Evolutionary conservation across 1,140 invertebrate genomes (phyloP), one percentile per base, ranked within the genome.

Genomic region (Tetramorium parvispinum): DNA sequence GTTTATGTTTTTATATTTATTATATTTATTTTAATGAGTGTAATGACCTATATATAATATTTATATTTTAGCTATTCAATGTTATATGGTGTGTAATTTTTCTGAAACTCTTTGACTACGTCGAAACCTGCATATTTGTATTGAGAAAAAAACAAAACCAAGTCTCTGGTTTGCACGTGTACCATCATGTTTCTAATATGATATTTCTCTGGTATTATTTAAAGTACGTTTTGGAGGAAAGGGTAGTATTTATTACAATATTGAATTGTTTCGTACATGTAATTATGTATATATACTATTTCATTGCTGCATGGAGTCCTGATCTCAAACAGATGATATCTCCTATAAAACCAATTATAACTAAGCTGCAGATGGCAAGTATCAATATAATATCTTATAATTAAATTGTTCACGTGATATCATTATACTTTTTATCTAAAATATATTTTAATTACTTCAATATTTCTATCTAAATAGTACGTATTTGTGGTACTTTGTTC

Each of bases 61-160:
- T 75, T 75, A 8, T 0, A 1, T 85, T 51, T 63, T 13, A 95
- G 93, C 37, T 95, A 21, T n/a, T 91, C 0, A 83, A 68, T 46
- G 85, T 89, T 3, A 89, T 91, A 11, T 94, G 95, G 85, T 94
- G 93, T 73, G 82, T 93, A 0, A 92, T 95, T 11, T 90, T 94
- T 75, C 73, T 96, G n/a, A 95, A 95, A 91, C 49, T 85, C 0
- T 40, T 76, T 3, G 82, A 85, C 90, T 77, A 94, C 13, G 65
- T 94, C 2, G 95, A 95, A 85, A 95, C 95, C 0, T 32, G 96
- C 93, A 96, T 97, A 91, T 97, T 97, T 91, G 94, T 97, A 18
- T 89, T 97, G 43, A 94, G 97, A 46, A 97, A 97, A 92, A 97
- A 97, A 92, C 93, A 96, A 21, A 96, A 96, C 24, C 97, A 97